These are phyloP conservation scores for Cyprinodon variegatus DNA, from an alignment of 2,113 vertebrate species.

Conservation along the genomic window DNA sequence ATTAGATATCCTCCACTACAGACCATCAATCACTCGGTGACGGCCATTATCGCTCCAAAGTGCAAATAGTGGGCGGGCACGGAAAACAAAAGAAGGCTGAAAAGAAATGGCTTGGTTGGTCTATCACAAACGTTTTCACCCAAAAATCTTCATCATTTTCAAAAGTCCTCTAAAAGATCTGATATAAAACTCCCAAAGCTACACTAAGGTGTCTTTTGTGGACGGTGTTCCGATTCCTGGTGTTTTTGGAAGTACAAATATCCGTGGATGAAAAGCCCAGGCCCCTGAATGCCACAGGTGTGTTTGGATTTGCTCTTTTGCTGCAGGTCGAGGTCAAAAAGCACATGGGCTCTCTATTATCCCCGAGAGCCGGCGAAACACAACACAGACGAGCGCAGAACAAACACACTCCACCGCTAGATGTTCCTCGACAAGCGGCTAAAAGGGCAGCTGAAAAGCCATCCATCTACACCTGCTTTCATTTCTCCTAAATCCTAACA, in stretches of 20 bases:
- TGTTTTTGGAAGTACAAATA: slow-evolving; percentile 35
- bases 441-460: slow-evolving; percentile 22
- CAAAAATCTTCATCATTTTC: neutral
- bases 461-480: neutral
- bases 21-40: slow-evolving; percentile 48
- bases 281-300: slow-evolving; percentile 62
- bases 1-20: slow-evolving; percentile 62
- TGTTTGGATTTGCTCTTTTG: slow-evolving; percentile 71
- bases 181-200: slow-evolving; percentile 1
- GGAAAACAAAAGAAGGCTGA: neutral
- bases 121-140: neutral
- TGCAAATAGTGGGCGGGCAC: slow-evolving; percentile 23
- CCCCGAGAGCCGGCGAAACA: slow-evolving; percentile 42
- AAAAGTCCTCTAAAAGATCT: neutral
- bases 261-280: slow-evolving; percentile 26
- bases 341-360: slow-evolving; percentile 55
- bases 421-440: slow-evolving; percentile 40
- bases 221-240: slow-evolving; percentile 18
- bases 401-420: slow-evolving; percentile 57
- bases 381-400: slow-evolving; percentile 41
- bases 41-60: slow-evolving; percentile 57
- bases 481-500: neutral
- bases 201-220: slow-evolving; percentile 14
- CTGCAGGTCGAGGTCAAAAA: slow-evolving; percentile 56
- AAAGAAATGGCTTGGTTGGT: neutral